Evolutionary conservation across 2,113 vertebrate genomes (phyloP), one percentile per base, ranked within the genome.

Genomic region (Orcinus orca): DNA sequence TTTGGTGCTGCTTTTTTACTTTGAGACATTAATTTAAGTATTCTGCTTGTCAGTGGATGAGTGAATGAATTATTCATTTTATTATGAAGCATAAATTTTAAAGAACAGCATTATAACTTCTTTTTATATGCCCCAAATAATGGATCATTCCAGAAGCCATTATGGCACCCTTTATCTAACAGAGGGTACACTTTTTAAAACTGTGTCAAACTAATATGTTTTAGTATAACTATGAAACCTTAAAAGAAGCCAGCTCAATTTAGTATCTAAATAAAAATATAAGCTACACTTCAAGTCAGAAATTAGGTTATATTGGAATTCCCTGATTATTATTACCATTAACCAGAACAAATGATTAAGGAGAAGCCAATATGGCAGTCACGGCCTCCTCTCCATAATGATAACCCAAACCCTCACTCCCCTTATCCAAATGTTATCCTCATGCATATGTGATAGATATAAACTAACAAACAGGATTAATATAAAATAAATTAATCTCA

Each of bases 101-200:
- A 98, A 93, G 97, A 97, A 98, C 95, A 98, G 96, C 88, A 98
- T 97, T 97, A 95, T 97, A 98, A 98, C 97, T 97, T 97, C 95
- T 97, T 97, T 96, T 95, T 97, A 97, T 95, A 97, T 94, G 97
- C 97, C 96, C 95, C 96, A 98, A 98, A 96, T 90, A 97, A 97
- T 97, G 97, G 95, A 98, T 98, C 96, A 96, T 96, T 93, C 90
- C 83, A 96, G 92, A 95, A 97, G 90, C 96, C 95, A 97, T 97
- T 96, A 91, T 80, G 50, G 96, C 41, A 96, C 79, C 86, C 92
- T 83, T 95, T 97, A 92, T 97, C 79, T 96, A 93, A 82, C 80
- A 87, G 47, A 96, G 88, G 96, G 68, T 95, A 6, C 73, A 89
- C 65, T 96, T 97, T 86, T 76, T 73, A 96, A 97, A 95, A 63